Evolutionary conservation across 2,888 invertebrate species (phyloP), one percentile per base, ranked within the genome.

Genomic region (Aquatica leii): DNA sequence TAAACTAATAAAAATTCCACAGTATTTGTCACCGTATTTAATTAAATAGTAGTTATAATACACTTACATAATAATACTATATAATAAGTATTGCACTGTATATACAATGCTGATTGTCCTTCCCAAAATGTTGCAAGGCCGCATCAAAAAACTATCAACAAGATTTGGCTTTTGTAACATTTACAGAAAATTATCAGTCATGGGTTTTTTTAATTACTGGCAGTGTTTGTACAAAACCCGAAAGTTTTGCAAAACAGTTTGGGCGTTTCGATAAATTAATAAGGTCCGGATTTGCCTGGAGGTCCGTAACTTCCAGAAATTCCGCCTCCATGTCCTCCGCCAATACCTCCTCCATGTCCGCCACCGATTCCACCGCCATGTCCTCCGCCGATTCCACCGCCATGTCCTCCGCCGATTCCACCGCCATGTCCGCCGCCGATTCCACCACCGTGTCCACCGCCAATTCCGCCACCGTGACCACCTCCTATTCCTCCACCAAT

Each of bases 271-370:
- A 20, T 61, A 46, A 17, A 57, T 15, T 80, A 82, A 72, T 82
- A 82, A 12, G 82, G 82, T 57, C 81, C 83, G 66, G 82, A 78
- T 73, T 82, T 82, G 70, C 81, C 81, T 54, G 83, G 82, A 59
- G 82, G 77, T 46, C 82, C 82, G 76, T 82, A 82, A 68, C 80
- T 82, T 70, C 74, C 62, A 62, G 81, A 81, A 58, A 82, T 72
- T 57, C 71, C 77, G 14, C 66, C 65, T 9, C 80, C 80, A 48
- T 77, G 78, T 4, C 81, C 82, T 21, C 81, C 78, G 50, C 81
- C 80, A 18, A 55, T 46, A 12, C 63, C 65, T n/a, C 65, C 60
- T 34, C 70, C 70, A 15, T 52, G 56, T 59, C 82, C 82, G 55
- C 81, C 81, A 9, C 78, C 70, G 18, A 50, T 53, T 57, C 82